Base-by-base conservation (phyloP, 2,797 vertebrate species). In the Crocodylus rhombifer region DNA sequence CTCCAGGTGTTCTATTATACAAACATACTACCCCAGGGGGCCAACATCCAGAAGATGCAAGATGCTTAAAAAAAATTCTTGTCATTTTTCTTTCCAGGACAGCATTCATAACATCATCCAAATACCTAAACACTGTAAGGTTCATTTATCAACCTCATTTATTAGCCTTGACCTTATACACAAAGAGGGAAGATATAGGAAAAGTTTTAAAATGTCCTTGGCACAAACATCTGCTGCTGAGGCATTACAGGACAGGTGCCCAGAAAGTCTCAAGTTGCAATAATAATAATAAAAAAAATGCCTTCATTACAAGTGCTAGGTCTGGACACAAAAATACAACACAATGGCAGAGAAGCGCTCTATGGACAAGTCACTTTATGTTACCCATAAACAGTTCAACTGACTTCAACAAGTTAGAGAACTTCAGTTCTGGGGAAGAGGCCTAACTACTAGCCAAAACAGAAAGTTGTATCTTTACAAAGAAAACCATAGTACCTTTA, bases 241-340 rank as follows among this genome's bases (percentile, higher is more conserved):
- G 88, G 80, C 95, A 89, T 91, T 93, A 88, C 90, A 93, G 96
- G 96, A 97, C 92, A 97, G 88, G 94, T 93, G 95, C 95, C 96
- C 95, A 96, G 94, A 95, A 95, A 0, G 1, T 90, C 93, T 95
- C 90, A 95, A 95, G 88, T 94, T 96, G 94, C 91, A 94, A 81
- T 89, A 95, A 92, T 92, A 95, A 88, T 28, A 63, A 10, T 25
- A 23, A 25, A 63, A 63, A 86, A 93, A 95, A 91, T 87, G 77
- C 82, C 71, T 95, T 93, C 95, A 77, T 87, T 89, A 89, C 1
- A 0, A 95, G 88, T 91, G 73, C 14, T 67, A 77, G 60, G 26
- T 84, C 91, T 91, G 56, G 81, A 88, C 92, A 86, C 83, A 94
- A 75, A 95, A 96, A 94, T 71, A 94, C 77, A 93, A 95, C 82